Base-by-base conservation (phyloP, 2,888 invertebrate species). In the Tachina fera region DNA sequence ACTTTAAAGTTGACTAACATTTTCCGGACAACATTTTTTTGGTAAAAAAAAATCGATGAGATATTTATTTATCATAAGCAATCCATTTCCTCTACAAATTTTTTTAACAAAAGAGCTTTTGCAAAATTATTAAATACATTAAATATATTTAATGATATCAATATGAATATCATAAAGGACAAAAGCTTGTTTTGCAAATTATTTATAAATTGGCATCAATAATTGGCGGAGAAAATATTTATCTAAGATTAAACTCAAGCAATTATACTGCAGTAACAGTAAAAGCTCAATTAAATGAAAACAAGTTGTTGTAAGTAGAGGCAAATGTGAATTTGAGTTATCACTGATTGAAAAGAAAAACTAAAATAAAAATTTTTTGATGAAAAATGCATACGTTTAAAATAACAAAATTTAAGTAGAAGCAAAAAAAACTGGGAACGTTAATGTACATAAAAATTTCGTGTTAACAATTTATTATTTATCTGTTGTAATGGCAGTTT, bases 381-480 rank as follows among this genome's bases (percentile, higher is more conserved):
- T 67, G 58, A 43, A 41, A 78, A 41, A 78, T 63, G 22, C 10
- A n/a, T 58, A 67, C 49, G 11, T 78, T 70, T 61, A 78, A 70
- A 45, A 65, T 53, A 53, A 61, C 61, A 79, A 45, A 68, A 39
- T 56, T 31, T 31, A 58, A 14, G 47, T 16, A 47, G 19, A 56
- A n/a, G 19, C 47, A 45, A 51, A 61, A 63, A 71, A 31, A 58
- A 49, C 9, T 60, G 63, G 75, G 61, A 65, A 41, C 9, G 10
- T 47, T 67, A 43, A 72, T 68, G 14, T 39, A 14, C 45, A 67
- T 16, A 58, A 9, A 68, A n/a, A 80, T 72, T 71, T 77, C 76
- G 60, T 84, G 72, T 84, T 74, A 77, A 81, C 76, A 77, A 77
- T 81, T 81, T 81, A 77, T 68, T 60, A 60, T 80, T 43, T 65